Base-by-base conservation (phyloP, 2,113 vertebrate species). In the Equus przewalskii region DNA sequence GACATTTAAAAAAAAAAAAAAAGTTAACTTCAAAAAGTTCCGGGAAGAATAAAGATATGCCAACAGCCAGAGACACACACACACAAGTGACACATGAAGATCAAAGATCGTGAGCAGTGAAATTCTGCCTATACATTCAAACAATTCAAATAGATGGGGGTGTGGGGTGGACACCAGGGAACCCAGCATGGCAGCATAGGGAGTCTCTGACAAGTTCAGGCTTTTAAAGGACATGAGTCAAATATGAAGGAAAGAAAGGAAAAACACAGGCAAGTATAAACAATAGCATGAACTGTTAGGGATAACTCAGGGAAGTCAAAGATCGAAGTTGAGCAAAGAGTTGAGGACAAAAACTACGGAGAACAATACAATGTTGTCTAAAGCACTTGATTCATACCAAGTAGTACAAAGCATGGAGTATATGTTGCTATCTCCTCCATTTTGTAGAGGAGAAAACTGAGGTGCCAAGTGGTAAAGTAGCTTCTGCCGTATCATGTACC, bases 81-180 rank as follows among this genome's bases (percentile, higher is more conserved):
- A 1, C 36, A 46, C 79, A 81, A 84, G 62, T 44, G n/a, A 78
- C 69, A 49, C 65, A 62, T 4, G 30, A 78, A 88, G 46, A 91
- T 96, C 51, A 94, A 84, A 84, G 76, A 76, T 65, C 18, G 26
- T 30, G 26, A 88, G 26, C 33, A 84, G 88, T 56, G 49, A 56
- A 85, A 58, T 80, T 96, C 62, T 82, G 28, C 81, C 84, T 76
- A 5, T 58, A 54, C 14, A 62, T 78, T 81, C 33, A 46, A 65
- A 86, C 41, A 84, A 92, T 81, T 78, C 36, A 44, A 79, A 30
- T 24, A 69, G 64, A 33, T 4, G 6, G 33, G 14, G 24, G 54
- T 22, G 5, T 15, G 14, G 18, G 9, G 41, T 22, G 7, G 76
- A 49, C 12, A 70, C 21, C 4, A n/a, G 51, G 24, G 73, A 75